phyloP scores from a whole-genome alignment of 2,797 vertebrate genomes.

The Momotus momota region DNA sequence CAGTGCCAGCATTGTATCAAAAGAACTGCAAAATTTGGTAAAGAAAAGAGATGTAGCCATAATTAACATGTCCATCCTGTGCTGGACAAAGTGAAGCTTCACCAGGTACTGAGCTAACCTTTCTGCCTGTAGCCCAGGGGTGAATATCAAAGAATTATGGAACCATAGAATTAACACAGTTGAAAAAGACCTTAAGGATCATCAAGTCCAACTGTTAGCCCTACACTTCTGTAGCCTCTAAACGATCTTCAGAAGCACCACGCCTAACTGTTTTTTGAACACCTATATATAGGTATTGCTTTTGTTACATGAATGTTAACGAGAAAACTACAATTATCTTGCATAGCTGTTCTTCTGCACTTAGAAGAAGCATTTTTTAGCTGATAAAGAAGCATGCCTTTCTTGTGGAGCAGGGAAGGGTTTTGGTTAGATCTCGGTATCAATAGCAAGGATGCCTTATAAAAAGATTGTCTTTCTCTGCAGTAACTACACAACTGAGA shows the following conservation, averaged over 20 bases:
- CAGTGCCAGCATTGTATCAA: background rate
- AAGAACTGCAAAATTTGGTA: background rate
- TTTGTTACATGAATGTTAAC: background rate
- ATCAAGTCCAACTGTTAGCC: too few relatives aligned
- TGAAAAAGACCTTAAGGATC: too few relatives aligned
- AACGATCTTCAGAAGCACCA: too few relatives aligned
- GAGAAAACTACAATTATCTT: background rate
- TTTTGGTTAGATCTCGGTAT: background rate
- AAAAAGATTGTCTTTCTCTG: background rate
- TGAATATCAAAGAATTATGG: background rate
- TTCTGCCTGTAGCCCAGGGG: background rate
- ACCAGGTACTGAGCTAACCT: background rate
- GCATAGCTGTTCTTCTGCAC: background rate
- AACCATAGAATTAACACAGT: too few relatives aligned
- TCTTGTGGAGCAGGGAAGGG: background rate
- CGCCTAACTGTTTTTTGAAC: too few relatives aligned
- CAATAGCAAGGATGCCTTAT: background rate
- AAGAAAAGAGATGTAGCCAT: background rate
- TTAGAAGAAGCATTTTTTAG: background rate
- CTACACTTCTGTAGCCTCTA: too few relatives aligned
- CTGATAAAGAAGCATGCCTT: background rate
- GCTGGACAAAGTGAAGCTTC: background rate
- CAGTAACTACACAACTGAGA: background rate
- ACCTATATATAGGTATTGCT: background rate
- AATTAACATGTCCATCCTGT: accelerated